A percentile compares a stretch with the other conserved stretches of the same genome.
Evolutionary conservation across 2,113 vertebrate species (phyloP).

Genomic region (Turnix velox): DNA sequence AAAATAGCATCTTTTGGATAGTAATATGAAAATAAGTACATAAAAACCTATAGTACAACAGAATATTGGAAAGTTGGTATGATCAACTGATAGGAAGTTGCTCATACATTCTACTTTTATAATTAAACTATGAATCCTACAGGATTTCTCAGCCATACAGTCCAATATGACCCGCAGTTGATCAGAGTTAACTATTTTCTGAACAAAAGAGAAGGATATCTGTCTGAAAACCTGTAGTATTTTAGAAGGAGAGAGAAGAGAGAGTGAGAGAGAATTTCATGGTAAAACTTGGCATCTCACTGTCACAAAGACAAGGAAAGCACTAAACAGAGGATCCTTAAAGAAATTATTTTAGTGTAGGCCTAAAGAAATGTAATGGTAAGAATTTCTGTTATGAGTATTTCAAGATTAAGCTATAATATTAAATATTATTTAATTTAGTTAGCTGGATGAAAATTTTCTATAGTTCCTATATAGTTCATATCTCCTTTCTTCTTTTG

Average conservation of each 20-base stretch:
- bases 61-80: background rate
- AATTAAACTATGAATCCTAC: background rate
- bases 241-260: background rate
- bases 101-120: background rate
- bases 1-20: background rate
- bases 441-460: background rate
- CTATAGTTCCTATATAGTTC: background rate
- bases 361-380: background rate
- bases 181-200: background rate
- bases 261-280: background rate
- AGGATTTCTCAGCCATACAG: background rate
- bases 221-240: background rate
- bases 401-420: background rate
- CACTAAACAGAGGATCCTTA: background rate
- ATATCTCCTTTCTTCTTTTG: background rate
- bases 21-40: background rate
- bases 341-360: background rate
- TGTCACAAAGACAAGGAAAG: background rate
- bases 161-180: background rate
- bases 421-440: background rate
- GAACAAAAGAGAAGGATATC: background rate
- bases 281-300: background rate
- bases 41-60: background rate
- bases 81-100: background rate
- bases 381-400: background rate